Percentiles rank a stretch among this genome's conserved stretches.
These are phyloP conservation scores for Macaca mulatta DNA, from an alignment of 2,113 vertebrate genomes.

Conservation along the genomic window DNA sequence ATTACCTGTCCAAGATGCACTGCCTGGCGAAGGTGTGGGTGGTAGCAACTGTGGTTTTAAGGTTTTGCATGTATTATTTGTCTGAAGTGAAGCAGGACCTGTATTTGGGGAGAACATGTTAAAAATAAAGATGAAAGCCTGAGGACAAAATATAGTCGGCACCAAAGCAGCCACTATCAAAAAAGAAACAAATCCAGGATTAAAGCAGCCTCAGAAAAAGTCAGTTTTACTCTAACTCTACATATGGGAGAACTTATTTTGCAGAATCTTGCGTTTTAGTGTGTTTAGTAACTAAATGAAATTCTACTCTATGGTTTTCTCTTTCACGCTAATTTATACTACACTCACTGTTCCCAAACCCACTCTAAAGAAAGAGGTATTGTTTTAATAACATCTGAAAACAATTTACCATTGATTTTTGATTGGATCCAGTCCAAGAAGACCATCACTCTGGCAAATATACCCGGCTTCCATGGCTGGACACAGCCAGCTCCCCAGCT, in stretches of 20 bases:
- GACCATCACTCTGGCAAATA: constrained; percentile 15
- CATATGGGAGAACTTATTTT: not conserved
- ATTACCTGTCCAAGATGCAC: not conserved
- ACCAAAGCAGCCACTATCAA: not conserved
- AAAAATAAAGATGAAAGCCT: constrained; percentile 31
- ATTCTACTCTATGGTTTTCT: not conserved
- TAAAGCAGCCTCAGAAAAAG: not conserved
- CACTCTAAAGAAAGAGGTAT: not conserved
- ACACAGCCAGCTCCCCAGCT: constrained; percentile 41
- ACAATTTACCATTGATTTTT: constrained; percentile 35
- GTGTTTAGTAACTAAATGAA: not conserved
- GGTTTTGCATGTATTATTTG: not conserved
- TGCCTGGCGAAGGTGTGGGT: not conserved
- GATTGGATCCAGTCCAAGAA: constrained; percentile 62
- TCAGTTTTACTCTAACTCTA: not conserved
- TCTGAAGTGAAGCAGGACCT: not conserved
- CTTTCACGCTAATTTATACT: not conserved
- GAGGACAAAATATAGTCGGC: not conserved
- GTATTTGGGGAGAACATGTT: not conserved
- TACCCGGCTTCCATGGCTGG: constrained; percentile 21
- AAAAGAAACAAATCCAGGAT: not conserved
- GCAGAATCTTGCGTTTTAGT: not conserved
- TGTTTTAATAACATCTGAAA: not conserved
- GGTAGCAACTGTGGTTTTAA: not conserved
- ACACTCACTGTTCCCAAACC: not conserved